Base-by-base conservation (phyloP, 2,797 vertebrate genomes). In the Bufotes viridis region DNA sequence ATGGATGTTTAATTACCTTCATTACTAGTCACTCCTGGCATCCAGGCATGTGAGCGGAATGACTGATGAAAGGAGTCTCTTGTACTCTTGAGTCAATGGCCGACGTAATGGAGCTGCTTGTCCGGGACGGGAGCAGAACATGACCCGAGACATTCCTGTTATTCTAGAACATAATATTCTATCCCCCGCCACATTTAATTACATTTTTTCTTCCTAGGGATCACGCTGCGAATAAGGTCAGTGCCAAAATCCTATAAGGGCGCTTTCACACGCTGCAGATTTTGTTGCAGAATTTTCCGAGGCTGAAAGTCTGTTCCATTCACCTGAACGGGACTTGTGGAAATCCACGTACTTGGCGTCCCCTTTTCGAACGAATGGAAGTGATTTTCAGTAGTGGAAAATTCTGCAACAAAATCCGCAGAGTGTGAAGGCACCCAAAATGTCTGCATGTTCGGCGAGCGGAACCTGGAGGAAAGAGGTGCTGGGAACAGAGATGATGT, bases 1-100 rank as follows among this genome's bases (percentile, higher is more conserved):
- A 97, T 97, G 96, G 96, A 96, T 96, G 95, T 97, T 97, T 97
- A 97, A 98, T 98, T 96, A 97, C 96, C 97, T 97, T 97, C 96
- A 96, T 97, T 97, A 97, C 95, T 93, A 94, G 93, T 93, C 92
- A 91, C 93, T 95, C 94, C 91, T 94, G 92, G 93, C 93, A 93
- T 92, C 90, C 93, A 93, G 94, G 91, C 90, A 79, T 90, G 91
- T 93, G 95, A 94, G 81, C 91, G 91, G 94, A 95, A 96, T 96
- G 94, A 95, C 94, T 96, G 95, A 96, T 96, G 94, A 94, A 94
- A 94, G 75, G 82, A 88, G 88, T 89, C 91, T 94, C 95, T 90
- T 81, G 90, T 93, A 91, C 94, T 93, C 94, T 92, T 87, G 91
- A 0, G 51, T 93, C 92, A 92, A 91, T 92, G 90, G 92, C 90